Conservation (phyloP, 1,140 invertebrate species). For the Drosophila prosaltans region DNA sequence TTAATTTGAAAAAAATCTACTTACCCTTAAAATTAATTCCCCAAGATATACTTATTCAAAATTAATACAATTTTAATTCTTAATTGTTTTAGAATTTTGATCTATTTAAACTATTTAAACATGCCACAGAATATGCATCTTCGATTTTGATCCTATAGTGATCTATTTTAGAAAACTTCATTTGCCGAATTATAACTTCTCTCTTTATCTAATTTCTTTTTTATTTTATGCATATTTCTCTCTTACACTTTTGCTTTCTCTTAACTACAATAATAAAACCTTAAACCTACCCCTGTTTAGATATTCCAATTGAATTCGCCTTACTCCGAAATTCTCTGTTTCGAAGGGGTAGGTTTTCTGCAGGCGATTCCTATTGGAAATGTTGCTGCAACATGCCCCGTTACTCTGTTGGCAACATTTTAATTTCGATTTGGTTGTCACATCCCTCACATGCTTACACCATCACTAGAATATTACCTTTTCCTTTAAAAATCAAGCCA, state of each 20-base stretch:
- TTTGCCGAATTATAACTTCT: background rate
- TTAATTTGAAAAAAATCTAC: too few species aligned
- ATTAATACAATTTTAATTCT: too few species aligned
- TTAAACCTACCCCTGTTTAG: constrained; percentile 10
- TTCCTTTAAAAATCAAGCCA: constrained; percentile 47
- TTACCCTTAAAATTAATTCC: too few species aligned
- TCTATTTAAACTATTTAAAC: too few species aligned
- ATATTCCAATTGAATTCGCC: constrained; percentile 16
- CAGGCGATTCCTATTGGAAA: constrained; percentile 22
- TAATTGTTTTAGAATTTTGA: too few species aligned
- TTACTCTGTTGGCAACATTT: constrained; percentile 25
- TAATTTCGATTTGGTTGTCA: constrained; percentile 37
- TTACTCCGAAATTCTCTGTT: constrained; percentile 35
- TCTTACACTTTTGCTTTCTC: background rate
- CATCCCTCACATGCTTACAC: constrained; percentile 28
- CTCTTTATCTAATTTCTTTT: constrained; percentile 8
- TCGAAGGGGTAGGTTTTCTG: constrained; percentile 14
- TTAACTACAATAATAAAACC: background rate
- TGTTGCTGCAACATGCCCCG: constrained; percentile 35
- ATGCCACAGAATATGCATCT: background rate
- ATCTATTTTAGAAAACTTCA: background rate
- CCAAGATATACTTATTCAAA: too few species aligned
- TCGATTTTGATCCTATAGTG: background rate
- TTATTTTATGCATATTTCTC: background rate
- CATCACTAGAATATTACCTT: constrained; percentile 1